phyloP scores from a whole-genome alignment of 2,113 vertebrate genomes.

The Gasterosteus aculeatus region DNA sequence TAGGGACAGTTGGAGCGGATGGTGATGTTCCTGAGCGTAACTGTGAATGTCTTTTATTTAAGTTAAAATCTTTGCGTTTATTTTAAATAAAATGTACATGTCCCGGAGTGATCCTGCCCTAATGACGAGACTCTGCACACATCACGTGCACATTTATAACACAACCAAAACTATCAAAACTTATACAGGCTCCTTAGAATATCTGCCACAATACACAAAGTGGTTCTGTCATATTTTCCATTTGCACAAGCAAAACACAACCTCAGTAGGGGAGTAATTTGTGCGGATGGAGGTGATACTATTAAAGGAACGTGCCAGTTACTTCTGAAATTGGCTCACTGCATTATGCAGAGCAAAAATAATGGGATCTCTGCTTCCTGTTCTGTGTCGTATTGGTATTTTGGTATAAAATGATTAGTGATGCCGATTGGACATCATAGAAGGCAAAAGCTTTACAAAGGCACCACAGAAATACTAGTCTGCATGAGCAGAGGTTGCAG shows the following conservation, averaged over 20 bases:
- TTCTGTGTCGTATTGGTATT: conserved; percentile 10
- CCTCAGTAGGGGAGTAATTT: conserved; percentile 34
- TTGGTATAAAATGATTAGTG: background rate
- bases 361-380: conserved; percentile 24
- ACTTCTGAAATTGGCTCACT: conserved; percentile 38
- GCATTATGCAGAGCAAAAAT: conserved; percentile 21
- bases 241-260: conserved; percentile 28
- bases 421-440: background rate
- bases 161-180: background rate
- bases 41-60: background rate
- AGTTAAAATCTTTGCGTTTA: background rate
- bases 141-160: background rate
- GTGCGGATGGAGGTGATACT: conserved; percentile 42
- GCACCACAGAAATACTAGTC: background rate
- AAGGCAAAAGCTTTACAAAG: background rate
- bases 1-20: background rate
- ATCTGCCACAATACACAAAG: conserved; percentile 40
- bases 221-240: conserved; percentile 64
- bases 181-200: conserved; percentile 28
- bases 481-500: background rate
- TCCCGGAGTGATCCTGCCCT: background rate
- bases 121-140: background rate
- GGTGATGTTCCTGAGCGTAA: background rate
- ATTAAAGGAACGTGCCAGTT: conserved; percentile 52
- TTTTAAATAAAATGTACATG: background rate